Percentiles rank a stretch among this genome's conserved stretches.
These are phyloP conservation scores for Megathymus violae DNA, from an alignment of 1,140 invertebrate genomes.

Conservation along the genomic window DNA sequence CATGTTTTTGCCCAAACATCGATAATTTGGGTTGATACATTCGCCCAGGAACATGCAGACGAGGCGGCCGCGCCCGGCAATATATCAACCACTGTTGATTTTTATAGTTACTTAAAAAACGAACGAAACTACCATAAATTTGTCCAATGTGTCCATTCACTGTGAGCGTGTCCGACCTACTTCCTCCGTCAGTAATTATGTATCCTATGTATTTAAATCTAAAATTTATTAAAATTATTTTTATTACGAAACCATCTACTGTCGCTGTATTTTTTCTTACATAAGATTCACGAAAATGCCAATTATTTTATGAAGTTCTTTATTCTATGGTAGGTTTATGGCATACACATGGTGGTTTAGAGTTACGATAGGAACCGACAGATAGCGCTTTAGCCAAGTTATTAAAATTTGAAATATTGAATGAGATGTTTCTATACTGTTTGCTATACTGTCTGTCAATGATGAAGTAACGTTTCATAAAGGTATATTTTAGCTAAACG, in stretches of 20 bases:
- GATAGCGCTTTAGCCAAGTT: too few species aligned
- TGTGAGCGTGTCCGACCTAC: not conserved
- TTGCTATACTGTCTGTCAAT: too few species aligned
- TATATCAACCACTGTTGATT: slow-evolving; percentile 11
- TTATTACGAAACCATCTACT: not conserved
- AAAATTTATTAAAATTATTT: not conserved
- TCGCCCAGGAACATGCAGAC: not conserved
- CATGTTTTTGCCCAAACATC: not conserved
- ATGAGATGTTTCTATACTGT: too few species aligned
- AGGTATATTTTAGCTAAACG: too few species aligned
- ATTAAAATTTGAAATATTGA: too few species aligned
- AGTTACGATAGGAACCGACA: too few species aligned
- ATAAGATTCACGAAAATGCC: not conserved
- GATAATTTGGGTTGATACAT: slow-evolving; percentile 1
- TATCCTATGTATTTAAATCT: slow-evolving; percentile 1
- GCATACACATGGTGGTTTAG: too few species aligned
- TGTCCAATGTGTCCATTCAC: not conserved
- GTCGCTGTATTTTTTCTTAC: not conserved
- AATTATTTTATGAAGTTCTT: not conserved
- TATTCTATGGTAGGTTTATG: too few species aligned
- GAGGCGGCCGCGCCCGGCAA: not conserved
- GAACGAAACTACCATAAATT: slow-evolving; percentile 3
- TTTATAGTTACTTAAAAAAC: slow-evolving; percentile 12
- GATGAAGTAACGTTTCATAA: too few species aligned
- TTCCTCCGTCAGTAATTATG: not conserved